Evolutionary conservation across 2,113 vertebrate species (phyloP).

Genomic region (Ploceus nigricollis): DNA sequence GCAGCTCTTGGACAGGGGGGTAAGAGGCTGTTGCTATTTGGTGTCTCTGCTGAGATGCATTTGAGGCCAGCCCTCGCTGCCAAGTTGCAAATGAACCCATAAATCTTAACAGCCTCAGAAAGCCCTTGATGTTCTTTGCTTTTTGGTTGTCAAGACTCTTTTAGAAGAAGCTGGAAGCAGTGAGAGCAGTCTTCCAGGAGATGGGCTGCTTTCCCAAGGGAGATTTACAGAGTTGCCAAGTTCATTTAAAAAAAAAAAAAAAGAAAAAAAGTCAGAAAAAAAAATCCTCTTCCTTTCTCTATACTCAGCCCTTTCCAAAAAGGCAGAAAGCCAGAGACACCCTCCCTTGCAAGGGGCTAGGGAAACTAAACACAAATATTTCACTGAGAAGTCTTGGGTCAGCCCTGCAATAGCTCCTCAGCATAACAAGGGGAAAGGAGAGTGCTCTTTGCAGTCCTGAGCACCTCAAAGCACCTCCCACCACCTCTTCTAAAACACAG

Average conservation of each 20-base stretch:
- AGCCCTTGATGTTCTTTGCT: not conserved
- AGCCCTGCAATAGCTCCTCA: not conserved
- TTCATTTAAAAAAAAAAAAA: not conserved
- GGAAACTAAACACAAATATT: not conserved
- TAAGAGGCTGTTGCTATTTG: not conserved
- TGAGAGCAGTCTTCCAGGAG: not conserved
- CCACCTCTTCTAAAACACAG: not conserved
- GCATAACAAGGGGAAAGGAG: not conserved
- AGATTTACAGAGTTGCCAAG: not conserved
- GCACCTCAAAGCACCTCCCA: not conserved
- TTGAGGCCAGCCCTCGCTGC: not conserved
- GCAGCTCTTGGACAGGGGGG: not conserved
- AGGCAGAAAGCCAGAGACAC: not conserved
- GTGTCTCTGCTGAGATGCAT: not conserved
- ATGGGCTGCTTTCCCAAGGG: not conserved
- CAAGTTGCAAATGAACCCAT: conserved; percentile 27
- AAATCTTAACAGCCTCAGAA: conserved; percentile 13
- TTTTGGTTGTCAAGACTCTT: not conserved
- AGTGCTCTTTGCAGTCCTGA: not conserved
- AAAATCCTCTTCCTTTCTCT: not conserved
- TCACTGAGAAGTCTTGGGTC: not conserved
- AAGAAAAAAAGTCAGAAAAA: not conserved
- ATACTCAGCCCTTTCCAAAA: not conserved
- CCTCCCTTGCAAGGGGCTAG: not conserved
- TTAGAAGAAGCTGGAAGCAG: not conserved